Conservation (phyloP, 2,888 invertebrate species). For the Aphodius sticticus region DNA sequence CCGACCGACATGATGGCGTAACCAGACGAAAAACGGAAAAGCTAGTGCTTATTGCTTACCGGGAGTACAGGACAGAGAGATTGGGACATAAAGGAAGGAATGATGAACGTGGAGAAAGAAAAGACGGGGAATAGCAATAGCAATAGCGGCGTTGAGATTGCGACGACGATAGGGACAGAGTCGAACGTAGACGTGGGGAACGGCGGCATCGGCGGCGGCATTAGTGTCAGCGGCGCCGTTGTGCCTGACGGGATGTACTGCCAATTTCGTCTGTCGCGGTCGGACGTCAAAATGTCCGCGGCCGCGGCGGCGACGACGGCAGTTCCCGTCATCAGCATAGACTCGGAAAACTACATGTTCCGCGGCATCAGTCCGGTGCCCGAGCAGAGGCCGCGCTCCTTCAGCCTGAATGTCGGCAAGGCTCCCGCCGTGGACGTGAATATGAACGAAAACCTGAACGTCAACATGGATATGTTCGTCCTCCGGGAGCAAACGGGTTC, state of each 20-base stretch:
- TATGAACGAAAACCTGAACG: constrained; percentile 38
- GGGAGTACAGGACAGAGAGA: neutral
- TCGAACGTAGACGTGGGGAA: constrained; percentile 15
- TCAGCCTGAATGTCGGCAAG: constrained; percentile 43
- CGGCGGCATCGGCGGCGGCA: constrained; percentile 40
- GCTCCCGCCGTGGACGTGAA: constrained; percentile 42
- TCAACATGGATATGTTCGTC: constrained; percentile 56
- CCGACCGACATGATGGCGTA: neutral
- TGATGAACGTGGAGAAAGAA: constrained; percentile 10
- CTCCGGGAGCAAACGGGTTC: constrained; percentile 51
- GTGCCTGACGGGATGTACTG: constrained; percentile 46
- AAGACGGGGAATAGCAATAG: neutral
- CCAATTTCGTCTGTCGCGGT: constrained; percentile 42
- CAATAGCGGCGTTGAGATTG: neutral
- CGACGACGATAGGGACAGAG: constrained; percentile 11
- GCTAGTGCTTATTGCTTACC: neutral
- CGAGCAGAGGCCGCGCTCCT: constrained; percentile 46
- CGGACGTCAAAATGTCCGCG: constrained; percentile 38
- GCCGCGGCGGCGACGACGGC: constrained; percentile 35
- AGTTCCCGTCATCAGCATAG: constrained; percentile 59
- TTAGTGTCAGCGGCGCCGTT: constrained; percentile 41
- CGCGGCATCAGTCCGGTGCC: constrained; percentile 57
- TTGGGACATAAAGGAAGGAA: neutral
- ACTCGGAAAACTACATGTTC: constrained; percentile 65
- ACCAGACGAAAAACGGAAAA: neutral